phyloP scores from a whole-genome alignment of 2,888 invertebrate species.

The Mesorhabditis spiculigera region DNA sequence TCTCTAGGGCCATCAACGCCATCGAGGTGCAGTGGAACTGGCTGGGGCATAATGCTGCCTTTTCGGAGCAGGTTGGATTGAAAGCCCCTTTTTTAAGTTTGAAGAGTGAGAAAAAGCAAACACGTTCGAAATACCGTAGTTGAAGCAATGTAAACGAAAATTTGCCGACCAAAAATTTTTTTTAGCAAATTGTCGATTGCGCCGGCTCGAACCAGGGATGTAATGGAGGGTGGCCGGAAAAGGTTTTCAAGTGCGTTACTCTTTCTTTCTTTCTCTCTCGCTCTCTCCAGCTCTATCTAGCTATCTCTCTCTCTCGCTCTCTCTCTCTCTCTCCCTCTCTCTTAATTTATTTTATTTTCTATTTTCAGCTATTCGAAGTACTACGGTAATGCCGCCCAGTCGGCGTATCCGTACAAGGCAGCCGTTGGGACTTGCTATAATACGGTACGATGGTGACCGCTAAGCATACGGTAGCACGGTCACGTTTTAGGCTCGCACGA shows the following conservation, averaged over 20 bases:
- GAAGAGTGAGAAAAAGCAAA: too few species aligned
- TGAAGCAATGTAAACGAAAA: neutral
- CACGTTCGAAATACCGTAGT: too few species aligned
- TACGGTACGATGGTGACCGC: neutral
- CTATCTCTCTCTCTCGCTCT: too few species aligned
- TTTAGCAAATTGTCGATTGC: neutral
- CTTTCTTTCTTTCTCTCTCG: too few species aligned
- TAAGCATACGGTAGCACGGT: neutral
- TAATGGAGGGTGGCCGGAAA: neutral
- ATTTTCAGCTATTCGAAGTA: neutral
- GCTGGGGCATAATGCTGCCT: neutral
- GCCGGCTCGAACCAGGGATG: neutral
- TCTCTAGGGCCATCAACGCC: neutral
- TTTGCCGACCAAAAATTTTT: neutral
- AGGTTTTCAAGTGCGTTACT: constrained; percentile 3
- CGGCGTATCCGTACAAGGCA: neutral
- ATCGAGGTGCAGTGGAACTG: constrained; percentile 1
- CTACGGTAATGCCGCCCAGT: neutral
- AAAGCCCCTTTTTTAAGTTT: neutral
- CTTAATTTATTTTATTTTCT: too few species aligned
- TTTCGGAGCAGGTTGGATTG: neutral
- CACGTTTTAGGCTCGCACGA: neutral
- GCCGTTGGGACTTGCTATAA: neutral
- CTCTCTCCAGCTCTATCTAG: too few species aligned
- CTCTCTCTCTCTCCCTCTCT: too few species aligned